phyloP scores from a whole-genome alignment of 2,113 vertebrate genomes.

The Eonycteris spelaea region DNA sequence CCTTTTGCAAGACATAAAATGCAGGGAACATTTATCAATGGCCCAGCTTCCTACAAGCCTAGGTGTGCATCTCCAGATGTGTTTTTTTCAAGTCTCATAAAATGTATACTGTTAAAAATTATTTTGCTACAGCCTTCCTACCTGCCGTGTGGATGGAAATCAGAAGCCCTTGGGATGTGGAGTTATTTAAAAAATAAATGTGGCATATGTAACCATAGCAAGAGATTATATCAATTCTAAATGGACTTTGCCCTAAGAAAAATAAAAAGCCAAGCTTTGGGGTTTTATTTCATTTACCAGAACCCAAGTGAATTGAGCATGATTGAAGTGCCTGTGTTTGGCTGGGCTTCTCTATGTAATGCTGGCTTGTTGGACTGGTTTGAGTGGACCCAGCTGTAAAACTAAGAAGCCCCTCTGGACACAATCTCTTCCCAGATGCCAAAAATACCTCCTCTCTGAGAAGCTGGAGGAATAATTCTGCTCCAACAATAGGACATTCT shows the following conservation, averaged over 20 bases:
- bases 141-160: slow-evolving; percentile 62
- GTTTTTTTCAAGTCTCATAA: slow-evolving; percentile 43
- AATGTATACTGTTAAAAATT: slow-evolving; percentile 56
- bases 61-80: slow-evolving; percentile 31
- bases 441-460: slow-evolving; percentile 65
- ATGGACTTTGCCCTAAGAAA: slow-evolving; percentile 74
- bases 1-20: neutral
- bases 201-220: slow-evolving; percentile 64
- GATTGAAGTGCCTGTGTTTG: slow-evolving; percentile 60
- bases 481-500: slow-evolving; percentile 72
- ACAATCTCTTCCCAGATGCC: slow-evolving; percentile 71
- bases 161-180: slow-evolving; percentile 64
- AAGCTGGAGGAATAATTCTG: slow-evolving; percentile 54
- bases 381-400: slow-evolving; percentile 73
- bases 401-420: slow-evolving; percentile 64
- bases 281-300: slow-evolving; percentile 71
- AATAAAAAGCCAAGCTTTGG: slow-evolving; percentile 62
- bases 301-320: slow-evolving; percentile 55
- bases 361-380: slow-evolving; percentile 54
- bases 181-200: slow-evolving; percentile 79
- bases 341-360: slow-evolving; percentile 48
- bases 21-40: neutral
- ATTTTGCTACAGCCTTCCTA: slow-evolving; percentile 65
- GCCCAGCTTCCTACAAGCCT: neutral
- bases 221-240: slow-evolving; percentile 67